Conservation (phyloP, 2,797 vertebrate genomes). For the Propithecus perrieri region DNA sequence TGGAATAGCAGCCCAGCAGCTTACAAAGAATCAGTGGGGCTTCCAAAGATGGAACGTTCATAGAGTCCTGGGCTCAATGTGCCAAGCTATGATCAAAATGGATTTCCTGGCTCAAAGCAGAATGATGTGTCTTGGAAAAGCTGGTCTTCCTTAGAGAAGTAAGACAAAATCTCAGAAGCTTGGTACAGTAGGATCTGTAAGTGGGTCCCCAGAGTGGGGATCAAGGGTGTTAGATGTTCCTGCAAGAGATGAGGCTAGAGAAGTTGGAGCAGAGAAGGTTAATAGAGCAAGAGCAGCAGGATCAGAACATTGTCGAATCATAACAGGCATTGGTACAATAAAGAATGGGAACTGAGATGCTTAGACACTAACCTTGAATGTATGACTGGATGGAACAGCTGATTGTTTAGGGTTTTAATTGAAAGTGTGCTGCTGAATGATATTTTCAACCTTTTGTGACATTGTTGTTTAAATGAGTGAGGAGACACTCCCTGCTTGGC, state of each 20-base stretch:
- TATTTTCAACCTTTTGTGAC: neutral
- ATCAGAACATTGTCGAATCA: neutral
- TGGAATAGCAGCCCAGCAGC: neutral
- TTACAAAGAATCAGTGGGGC: neutral
- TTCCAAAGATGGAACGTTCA: conserved; percentile 6
- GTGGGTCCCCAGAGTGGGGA: neutral
- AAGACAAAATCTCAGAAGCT: neutral
- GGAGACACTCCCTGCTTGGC: neutral
- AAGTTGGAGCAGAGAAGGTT: neutral
- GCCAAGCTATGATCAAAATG: neutral
- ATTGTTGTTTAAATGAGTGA: neutral
- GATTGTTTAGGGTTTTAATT: neutral
- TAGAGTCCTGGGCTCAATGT: neutral
- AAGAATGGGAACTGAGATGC: neutral
- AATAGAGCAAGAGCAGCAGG: neutral
- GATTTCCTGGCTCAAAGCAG: conserved; percentile 7
- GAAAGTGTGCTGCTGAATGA: neutral
- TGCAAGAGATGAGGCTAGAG: neutral
- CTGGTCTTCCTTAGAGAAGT: conserved; percentile 7
- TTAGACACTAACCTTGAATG: neutral
- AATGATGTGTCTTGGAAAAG: conserved; percentile 29
- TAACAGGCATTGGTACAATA: neutral
- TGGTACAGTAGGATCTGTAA: neutral
- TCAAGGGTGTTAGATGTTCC: neutral
- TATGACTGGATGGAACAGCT: neutral